These are phyloP conservation scores for Jaculus jaculus DNA, from an alignment of 2,113 vertebrate species.

Conservation along the genomic window DNA sequence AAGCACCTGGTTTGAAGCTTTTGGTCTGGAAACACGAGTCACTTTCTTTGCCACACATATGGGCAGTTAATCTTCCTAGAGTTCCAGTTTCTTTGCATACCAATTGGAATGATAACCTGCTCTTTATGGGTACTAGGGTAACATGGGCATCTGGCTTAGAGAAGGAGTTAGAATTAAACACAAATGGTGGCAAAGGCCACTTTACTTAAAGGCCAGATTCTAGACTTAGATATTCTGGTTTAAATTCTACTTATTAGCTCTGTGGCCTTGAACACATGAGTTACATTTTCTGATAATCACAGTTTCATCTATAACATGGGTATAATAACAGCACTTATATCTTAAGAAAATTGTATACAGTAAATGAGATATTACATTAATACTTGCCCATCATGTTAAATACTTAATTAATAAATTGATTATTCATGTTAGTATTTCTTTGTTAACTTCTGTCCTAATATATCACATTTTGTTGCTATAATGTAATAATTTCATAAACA, in stretches of 20 bases:
- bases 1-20: background rate
- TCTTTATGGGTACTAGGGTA: background rate
- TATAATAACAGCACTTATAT: background rate
- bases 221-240: background rate
- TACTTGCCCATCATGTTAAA: background rate
- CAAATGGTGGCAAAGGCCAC: background rate
- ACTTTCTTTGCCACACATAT: background rate
- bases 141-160: background rate
- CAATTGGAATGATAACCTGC: background rate
- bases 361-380: slow-evolving; percentile 21
- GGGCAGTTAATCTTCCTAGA: background rate
- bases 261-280: background rate
- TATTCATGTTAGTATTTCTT: background rate
- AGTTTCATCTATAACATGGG: background rate
- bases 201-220: background rate
- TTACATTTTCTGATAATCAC: background rate
- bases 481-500: background rate
- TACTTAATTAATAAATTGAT: background rate
- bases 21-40: background rate
- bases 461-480: background rate
- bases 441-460: background rate
- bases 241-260: background rate
- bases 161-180: background rate
- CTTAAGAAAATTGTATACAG: background rate
- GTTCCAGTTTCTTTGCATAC: background rate